Percentiles rank a stretch among this genome's conserved stretches.
Conservation (phyloP, 1,140 invertebrate genomes). For the Aphelenchoides besseyi region DNA sequence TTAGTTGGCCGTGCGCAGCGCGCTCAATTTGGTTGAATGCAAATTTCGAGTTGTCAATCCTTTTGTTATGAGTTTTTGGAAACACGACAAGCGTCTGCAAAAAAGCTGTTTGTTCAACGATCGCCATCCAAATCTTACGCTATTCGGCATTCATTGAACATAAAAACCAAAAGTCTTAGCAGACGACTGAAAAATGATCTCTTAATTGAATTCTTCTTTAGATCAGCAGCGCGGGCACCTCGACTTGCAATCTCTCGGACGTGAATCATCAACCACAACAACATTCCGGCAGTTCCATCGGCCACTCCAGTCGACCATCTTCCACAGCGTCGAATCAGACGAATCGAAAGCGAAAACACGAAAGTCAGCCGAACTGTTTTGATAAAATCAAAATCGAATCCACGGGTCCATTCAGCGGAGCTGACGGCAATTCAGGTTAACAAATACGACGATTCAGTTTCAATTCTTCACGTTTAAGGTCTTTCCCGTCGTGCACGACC, state of each 20-base stretch:
- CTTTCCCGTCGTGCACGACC: constrained; percentile 47
- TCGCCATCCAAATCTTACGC: too few relatives aligned
- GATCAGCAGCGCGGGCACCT: constrained; percentile 56
- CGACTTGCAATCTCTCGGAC: constrained; percentile 36
- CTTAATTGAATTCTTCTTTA: too few relatives aligned
- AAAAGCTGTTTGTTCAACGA: too few relatives aligned
- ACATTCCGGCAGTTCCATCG: neutral
- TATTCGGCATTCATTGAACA: too few relatives aligned
- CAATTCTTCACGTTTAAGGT: neutral
- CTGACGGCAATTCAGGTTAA: constrained; percentile 11
- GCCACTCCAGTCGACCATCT: constrained; percentile 2
- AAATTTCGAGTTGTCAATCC: too few relatives aligned
- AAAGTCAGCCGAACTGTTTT: neutral
- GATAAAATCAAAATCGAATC: constrained; percentile 21
- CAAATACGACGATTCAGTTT: neutral
- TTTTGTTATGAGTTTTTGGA: too few relatives aligned
- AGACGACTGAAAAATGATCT: too few relatives aligned
- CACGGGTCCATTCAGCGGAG: constrained; percentile 17
- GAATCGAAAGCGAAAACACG: constrained; percentile 5
- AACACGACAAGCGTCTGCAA: too few relatives aligned
- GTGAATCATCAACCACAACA: constrained; percentile 26
- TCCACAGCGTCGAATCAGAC: constrained; percentile 16
- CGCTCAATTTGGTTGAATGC: too few relatives aligned
- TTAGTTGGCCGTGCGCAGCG: too few relatives aligned
- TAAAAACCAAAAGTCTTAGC: too few relatives aligned